Evolutionary conservation across 2,797 vertebrate genomes (phyloP), one percentile per base, ranked within the genome.

Genomic region (Gymnoscopelus braueri): DNA sequence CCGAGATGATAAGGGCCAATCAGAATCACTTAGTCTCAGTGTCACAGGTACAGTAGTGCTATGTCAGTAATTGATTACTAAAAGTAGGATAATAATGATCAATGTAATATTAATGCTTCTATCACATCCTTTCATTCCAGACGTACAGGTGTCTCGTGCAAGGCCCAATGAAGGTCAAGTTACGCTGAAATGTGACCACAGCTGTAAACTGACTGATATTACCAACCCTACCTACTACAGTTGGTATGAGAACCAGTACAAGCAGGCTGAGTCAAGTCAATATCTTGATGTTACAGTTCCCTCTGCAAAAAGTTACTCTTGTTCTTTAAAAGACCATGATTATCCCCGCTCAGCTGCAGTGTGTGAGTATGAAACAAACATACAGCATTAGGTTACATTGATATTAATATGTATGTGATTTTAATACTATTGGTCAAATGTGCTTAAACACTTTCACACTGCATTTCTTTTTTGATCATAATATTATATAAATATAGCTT

Each of bases 81-180:
- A 3, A 5, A 32, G 10, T 4, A 57, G 1, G 1, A 29, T 29
- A 29, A 29, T 29, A 13, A 57, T 29, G 19, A 19, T 19, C 2
- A 29, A 29, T 29, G 26, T 29, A 19, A 29, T 29, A 29, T 3
- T 57, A 57, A 12, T 51, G 13, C 49, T 51, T 13, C 12, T 29
- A 3, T 29, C 26, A 29, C 26, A 29, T 29, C 0, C 3, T 29
- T 29, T 29, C 3, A 29, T 29, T 29, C 26, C 26, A 88, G 87
- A 77, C 59, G 64, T 86, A 51, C 81, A 87, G 79, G 76, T 80
- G 67, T 26, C 71, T 79, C 75, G 77, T n/a, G 0, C 11, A 66
- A 64, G 48, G 35, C 14, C 32, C 5, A 55, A 64, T 53, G 66
- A 74, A 55, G 60, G 15, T 63, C 35, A 64, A 26, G 77, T 84